Conservation (phyloP, 1,140 invertebrate species). For the Drosophila aff. region DNA sequence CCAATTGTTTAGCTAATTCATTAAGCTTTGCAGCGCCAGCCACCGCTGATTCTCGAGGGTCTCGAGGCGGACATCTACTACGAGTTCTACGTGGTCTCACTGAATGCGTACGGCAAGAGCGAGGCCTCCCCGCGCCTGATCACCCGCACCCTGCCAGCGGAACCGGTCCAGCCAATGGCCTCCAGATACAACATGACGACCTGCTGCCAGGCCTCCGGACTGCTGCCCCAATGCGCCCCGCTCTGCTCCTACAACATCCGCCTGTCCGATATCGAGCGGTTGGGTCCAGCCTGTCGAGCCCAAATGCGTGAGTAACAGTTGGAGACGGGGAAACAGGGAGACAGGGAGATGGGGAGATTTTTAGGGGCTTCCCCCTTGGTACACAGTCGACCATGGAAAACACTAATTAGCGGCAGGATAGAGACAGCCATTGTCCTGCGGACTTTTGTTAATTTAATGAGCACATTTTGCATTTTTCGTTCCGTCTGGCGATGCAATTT, state of each 20-base stretch:
- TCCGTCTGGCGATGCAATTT: slow-evolving; percentile 41
- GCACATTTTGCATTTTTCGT: slow-evolving; percentile 48
- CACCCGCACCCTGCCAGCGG: slow-evolving; percentile 88
- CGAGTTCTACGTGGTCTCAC: slow-evolving; percentile 93
- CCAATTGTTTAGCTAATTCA: slow-evolving; percentile 62
- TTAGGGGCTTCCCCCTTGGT: slow-evolving; percentile 3
- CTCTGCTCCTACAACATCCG: slow-evolving; percentile 93
- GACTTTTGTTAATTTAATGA: slow-evolving; percentile 59
- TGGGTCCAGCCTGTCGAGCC: slow-evolving; percentile 86
- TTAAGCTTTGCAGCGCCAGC: slow-evolving; percentile 86
- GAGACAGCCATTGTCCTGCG: slow-evolving; percentile 38
- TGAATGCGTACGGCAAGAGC: slow-evolving; percentile 92
- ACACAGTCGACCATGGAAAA: slow-evolving; percentile 21
- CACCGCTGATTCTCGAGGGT: slow-evolving; percentile 91
- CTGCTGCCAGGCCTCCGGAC: slow-evolving; percentile 90
- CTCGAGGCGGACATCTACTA: slow-evolving; percentile 91
- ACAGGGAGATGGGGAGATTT: not conserved
- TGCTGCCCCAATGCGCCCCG: slow-evolving; percentile 90
- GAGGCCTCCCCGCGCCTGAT: slow-evolving; percentile 90
- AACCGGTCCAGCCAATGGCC: slow-evolving; percentile 39
- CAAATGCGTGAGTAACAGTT: slow-evolving; percentile 84
- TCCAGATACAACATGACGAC: slow-evolving; percentile 90
- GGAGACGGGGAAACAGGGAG: slow-evolving; percentile 11
- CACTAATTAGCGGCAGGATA: slow-evolving; percentile 68
- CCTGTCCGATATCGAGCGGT: slow-evolving; percentile 90